Evolutionary conservation across 2,113 vertebrate genomes (phyloP).

Genomic region (Sapajus apella): DNA sequence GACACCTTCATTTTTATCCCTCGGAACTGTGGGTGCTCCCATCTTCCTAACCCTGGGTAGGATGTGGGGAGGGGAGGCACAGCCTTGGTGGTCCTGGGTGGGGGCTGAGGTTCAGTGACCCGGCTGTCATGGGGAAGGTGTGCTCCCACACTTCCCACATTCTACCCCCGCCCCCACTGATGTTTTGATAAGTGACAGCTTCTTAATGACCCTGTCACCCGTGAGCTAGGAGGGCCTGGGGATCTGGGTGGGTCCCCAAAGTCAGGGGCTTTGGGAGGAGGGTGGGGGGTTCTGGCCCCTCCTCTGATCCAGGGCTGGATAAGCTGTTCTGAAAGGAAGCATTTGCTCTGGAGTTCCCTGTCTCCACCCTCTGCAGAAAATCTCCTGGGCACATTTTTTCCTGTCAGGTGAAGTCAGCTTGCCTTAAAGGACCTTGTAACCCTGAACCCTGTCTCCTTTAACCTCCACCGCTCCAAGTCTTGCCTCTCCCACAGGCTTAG

Average conservation of each 20-base stretch:
- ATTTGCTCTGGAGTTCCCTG: background rate
- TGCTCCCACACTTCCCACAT: background rate
- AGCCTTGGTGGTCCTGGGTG: background rate
- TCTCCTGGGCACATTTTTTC: conserved; percentile 20
- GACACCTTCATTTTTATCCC: background rate
- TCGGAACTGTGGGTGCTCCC: background rate
- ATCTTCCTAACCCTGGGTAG: conserved; percentile 3
- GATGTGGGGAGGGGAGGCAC: background rate
- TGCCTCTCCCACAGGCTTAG: conserved; percentile 46
- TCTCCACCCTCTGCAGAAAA: conserved; percentile 24
- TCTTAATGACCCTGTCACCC: conserved; percentile 66
- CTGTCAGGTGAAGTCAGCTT: conserved; percentile 13
- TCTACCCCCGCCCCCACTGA: too few relatives aligned
- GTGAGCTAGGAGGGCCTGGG: background rate
- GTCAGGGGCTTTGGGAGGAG: background rate
- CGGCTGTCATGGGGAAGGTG: background rate
- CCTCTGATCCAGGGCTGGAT: background rate
- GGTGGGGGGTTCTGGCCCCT: background rate
- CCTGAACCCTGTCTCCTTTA: conserved; percentile 9
- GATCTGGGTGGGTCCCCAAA: background rate
- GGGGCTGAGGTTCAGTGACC: background rate
- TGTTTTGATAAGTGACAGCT: conserved; percentile 42
- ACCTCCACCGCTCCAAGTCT: conserved; percentile 29
- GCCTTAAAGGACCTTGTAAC: conserved; percentile 41
- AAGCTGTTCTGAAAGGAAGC: background rate